These are phyloP conservation scores for Heliconius sara DNA, from an alignment of 2,888 invertebrate species.

Conservation along the genomic window DNA sequence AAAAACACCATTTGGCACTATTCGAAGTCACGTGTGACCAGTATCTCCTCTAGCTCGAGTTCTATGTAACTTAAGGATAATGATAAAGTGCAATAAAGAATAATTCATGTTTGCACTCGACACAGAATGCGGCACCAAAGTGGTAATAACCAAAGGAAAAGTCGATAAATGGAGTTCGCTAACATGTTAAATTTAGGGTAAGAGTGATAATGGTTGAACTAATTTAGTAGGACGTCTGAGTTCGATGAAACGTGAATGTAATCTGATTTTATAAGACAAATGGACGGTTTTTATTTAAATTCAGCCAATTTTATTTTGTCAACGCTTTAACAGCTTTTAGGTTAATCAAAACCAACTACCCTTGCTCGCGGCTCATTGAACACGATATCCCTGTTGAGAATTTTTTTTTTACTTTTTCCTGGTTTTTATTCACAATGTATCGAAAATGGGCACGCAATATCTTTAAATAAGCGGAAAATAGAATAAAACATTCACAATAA, in stretches of 20 bases:
- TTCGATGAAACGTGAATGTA: conserved; percentile 41
- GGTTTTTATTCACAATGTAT: not conserved
- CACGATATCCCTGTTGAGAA: not conserved
- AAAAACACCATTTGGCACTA: not conserved
- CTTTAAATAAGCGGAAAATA: no score
- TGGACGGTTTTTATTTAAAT: not conserved
- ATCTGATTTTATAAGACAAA: conserved; percentile 22
- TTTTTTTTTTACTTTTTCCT: no score
- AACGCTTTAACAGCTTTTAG: not conserved
- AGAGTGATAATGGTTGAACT: conserved; percentile 42
- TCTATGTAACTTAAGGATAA: conserved; percentile 23
- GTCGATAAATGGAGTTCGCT: conserved; percentile 32
- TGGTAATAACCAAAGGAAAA: conserved; percentile 32
- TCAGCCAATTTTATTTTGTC: not conserved
- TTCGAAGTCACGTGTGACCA: conserved; percentile 19
- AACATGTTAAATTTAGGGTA: conserved; percentile 9
- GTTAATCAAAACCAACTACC: not conserved
- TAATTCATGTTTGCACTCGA: conserved; percentile 30
- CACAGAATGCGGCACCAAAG: conserved; percentile 26
- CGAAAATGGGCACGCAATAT: no score
- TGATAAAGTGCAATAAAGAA: conserved; percentile 21
- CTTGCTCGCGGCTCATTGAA: not conserved
- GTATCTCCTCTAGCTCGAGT: conserved; percentile 6
- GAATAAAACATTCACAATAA: not conserved
- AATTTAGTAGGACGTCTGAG: conserved; percentile 36